Conservation (phyloP, 2,797 vertebrate species). For the Peromyscus nudipes region DNA sequence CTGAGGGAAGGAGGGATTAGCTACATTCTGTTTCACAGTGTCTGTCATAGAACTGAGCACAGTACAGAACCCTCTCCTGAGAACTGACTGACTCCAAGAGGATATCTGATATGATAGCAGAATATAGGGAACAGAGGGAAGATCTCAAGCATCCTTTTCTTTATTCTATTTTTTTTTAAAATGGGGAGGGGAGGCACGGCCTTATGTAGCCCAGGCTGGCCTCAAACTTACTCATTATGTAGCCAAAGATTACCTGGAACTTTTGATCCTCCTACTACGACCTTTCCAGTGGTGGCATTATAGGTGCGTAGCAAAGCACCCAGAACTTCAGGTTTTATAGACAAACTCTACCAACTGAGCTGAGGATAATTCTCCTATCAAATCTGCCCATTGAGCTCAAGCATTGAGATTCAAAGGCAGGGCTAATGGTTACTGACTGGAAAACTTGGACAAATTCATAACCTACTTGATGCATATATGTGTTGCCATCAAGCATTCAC, state of each 20-base stretch:
- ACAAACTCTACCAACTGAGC: not conserved
- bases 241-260: not conserved
- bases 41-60: not conserved
- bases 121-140: not conserved
- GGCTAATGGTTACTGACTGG: not conserved
- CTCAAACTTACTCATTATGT: not conserved
- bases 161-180: not conserved
- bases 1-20: not conserved
- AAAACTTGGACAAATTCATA: not conserved
- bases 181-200: not conserved
- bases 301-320: not conserved
- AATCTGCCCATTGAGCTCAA: not conserved
- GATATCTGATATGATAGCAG: not conserved
- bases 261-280: not conserved
- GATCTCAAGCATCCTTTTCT: not conserved
- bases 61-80: not conserved
- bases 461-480: not conserved
- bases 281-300: not conserved
- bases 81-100: not conserved
- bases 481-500: not conserved
- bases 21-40: not conserved
- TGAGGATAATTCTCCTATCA: not conserved
- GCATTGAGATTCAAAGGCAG: not conserved
- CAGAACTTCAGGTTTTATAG: not conserved
- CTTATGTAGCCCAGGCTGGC: not conserved